A percentile compares a stretch with the other conserved stretches of the same genome.
Conservation (phyloP, 2,797 vertebrate species). For the Malacoraja senta region DNA sequence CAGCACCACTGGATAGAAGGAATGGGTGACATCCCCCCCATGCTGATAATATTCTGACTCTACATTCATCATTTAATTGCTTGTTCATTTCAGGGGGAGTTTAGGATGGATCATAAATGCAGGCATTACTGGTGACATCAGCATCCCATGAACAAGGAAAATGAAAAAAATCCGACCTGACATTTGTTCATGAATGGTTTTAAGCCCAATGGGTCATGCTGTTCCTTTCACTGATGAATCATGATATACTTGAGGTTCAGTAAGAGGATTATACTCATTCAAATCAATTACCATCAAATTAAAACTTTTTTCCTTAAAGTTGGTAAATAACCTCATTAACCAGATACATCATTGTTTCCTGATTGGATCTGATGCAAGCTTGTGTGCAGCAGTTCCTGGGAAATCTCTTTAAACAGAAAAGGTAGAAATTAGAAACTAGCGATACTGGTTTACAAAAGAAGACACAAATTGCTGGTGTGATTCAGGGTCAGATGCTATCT, state of each 20-base stretch:
- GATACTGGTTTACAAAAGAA: too few species aligned
- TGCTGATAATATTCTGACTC: too few species aligned
- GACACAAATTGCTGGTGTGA: too few species aligned
- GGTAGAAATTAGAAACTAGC: background rate
- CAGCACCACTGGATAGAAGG: too few species aligned
- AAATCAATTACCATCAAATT: slow-evolving; percentile 12
- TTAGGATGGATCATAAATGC: too few species aligned
- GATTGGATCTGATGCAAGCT: slow-evolving; percentile 7
- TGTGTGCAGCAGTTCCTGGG: slow-evolving; percentile 43
- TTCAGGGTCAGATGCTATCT: too few species aligned
- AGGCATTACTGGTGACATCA: too few species aligned
- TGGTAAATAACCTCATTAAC: slow-evolving; percentile 1
- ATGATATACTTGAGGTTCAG: background rate
- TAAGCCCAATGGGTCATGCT: background rate
- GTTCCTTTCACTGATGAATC: background rate
- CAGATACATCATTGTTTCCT: background rate
- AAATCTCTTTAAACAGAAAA: slow-evolving; percentile 41
- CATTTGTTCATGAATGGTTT: background rate
- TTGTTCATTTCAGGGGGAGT: too few species aligned
- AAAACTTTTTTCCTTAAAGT: slow-evolving; percentile 4
- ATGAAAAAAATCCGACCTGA: too few species aligned
- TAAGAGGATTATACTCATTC: slow-evolving; percentile 18
- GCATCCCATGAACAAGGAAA: too few species aligned
- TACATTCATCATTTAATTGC: too few species aligned
- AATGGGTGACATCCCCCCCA: too few species aligned